phyloP scores from a whole-genome alignment of 1,140 invertebrate species.

The Diachasmimorpha longicaudata region DNA sequence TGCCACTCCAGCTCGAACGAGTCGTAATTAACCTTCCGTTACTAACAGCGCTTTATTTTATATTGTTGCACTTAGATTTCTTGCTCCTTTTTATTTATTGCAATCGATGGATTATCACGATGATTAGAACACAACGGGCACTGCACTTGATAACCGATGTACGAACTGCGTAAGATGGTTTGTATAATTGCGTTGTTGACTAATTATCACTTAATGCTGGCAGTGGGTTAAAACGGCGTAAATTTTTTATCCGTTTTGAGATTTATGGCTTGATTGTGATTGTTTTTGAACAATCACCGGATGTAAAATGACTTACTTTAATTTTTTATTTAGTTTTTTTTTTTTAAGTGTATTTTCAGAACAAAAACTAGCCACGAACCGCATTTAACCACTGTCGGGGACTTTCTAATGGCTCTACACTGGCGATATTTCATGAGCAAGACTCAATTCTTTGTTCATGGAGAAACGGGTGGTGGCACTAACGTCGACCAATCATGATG shows the following conservation, averaged over 20 bases:
- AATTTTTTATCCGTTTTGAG: no score
- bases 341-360: neutral
- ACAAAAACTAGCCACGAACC: constrained; percentile 29
- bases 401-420: constrained; percentile 50
- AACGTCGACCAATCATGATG: constrained; percentile 2
- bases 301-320: no score
- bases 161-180: no score
- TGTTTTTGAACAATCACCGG: no score
- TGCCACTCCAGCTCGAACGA: constrained; percentile 44
- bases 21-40: constrained; percentile 21
- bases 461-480: constrained; percentile 16
- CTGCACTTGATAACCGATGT: no score
- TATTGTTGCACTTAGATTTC: neutral
- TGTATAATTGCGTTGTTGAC: no score
- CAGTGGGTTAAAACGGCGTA: no score
- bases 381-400: constrained; percentile 45
- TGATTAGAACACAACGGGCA: no score
- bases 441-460: constrained; percentile 53
- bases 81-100: no score
- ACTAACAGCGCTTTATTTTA: neutral
- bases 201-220: no score
- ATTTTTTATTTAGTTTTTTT: neutral
- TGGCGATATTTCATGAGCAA: constrained; percentile 36
- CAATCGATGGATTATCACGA: no score
- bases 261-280: no score